Evolutionary conservation across 2,888 invertebrate genomes (phyloP), one percentile per base, ranked within the genome.

Genomic region (Dicycla oo): DNA sequence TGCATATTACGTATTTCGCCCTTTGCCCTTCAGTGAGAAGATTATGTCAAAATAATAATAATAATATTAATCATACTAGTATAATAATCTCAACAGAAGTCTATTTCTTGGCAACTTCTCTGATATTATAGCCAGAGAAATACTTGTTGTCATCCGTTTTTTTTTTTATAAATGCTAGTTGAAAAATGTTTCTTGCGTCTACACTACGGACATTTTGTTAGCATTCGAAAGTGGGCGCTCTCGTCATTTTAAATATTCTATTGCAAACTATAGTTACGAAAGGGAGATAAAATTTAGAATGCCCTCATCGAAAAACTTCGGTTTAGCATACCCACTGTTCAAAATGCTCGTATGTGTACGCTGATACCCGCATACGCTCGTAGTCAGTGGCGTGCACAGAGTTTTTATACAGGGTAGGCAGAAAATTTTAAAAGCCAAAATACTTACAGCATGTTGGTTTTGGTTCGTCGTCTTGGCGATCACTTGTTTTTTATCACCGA

Each of bases 81-180:
- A 26, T 45, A 20, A 23, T 45, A 45, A 64, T 65, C 15, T 53
- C 13, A 64, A 20, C 64, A n/a, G n/a, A n/a, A n/a, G 7, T 53
- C 18, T 6, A 26, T 8, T 45, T 45, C 51, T 45, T 54, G 72
- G 38, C 45, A 64, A 15, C 30, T 23, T 30, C 5, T 26, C 40
- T 49, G 26, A 23, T 3, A 23, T 13, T 69, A n/a, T 13, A 71
- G 5, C 34, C 3, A 1, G 34, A 61, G 23, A 30, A 18, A 38
- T 18, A 43, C 3, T 13, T 34, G 10, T 43, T 34, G 6, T 43
- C 51, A 26, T 18, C 18, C n/a, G 3, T 18, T 43, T 13, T 60
- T n/a, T 26, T 38, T 40, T 34, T 5, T 4, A 57, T 18, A 30
- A 0, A 30, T 47, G 5, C 45, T 72, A 54, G 75, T 75, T 38